Conservation (phyloP, 2,888 invertebrate genomes). For the Tethea ocularis region DNA sequence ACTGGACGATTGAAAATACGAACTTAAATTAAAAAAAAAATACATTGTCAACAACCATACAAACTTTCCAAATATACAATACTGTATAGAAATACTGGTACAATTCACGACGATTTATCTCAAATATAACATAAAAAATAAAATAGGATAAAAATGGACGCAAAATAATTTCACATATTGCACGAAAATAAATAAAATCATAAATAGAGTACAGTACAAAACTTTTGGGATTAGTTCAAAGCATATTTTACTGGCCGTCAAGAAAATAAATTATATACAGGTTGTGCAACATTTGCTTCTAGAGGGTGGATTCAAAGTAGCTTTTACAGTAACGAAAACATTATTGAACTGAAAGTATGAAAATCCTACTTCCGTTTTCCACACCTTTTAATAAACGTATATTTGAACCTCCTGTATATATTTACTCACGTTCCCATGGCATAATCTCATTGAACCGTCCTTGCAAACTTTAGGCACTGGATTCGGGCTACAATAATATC, state of each 20-base stretch:
- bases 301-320: too few relatives aligned
- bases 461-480: conserved; percentile 74
- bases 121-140: conserved; percentile 27
- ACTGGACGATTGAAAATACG: conserved; percentile 56
- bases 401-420: background rate
- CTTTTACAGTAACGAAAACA: too few relatives aligned
- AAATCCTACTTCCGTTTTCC: too few relatives aligned
- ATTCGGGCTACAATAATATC: conserved; percentile 72
- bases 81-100: conserved; percentile 76
- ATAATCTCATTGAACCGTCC: conserved; percentile 65
- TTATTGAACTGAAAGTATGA: too few relatives aligned
- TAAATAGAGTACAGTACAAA: conserved; percentile 8
- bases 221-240: conserved; percentile 9
- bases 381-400: too few relatives aligned
- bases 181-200: conserved; percentile 58
- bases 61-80: conserved; percentile 43
- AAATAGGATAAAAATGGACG: conserved; percentile 67
- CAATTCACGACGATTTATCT: conserved; percentile 61
- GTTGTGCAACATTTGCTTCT: background rate
- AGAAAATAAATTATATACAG: conserved; percentile 16
- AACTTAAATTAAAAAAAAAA: conserved; percentile 49
- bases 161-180: conserved; percentile 80
- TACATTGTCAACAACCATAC: conserved; percentile 27
- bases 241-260: conserved; percentile 35
- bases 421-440: conserved; percentile 41